Base-by-base conservation (phyloP, 1,140 invertebrate genomes). In the Pachypsylla venusta region DNA sequence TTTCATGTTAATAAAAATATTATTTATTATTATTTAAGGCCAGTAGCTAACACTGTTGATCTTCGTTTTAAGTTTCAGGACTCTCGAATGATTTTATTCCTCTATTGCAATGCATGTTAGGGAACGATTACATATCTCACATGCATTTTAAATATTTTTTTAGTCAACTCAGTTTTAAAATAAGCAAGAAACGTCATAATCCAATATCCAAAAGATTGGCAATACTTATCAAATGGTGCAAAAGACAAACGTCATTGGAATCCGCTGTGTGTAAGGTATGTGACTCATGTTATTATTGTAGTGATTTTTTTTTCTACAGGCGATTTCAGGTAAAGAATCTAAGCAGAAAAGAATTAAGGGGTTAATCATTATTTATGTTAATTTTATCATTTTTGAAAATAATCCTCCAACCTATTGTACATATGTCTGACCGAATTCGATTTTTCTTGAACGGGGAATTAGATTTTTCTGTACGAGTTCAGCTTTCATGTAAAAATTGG, bases 41-140 rank as follows among this genome's bases (percentile, higher is more conserved):
- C n/a, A n/a, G n/a, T n/a, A n/a, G n/a, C n/a, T n/a, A n/a, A n/a
- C n/a, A n/a, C n/a, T n/a, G n/a, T n/a, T n/a, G n/a, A n/a, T n/a
- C n/a, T n/a, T n/a, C n/a, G n/a, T n/a, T n/a, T n/a, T 10, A 35
- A 10, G 30, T 35, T 48, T 22, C 42, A 48, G 42, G 42, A 19
- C 67, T 91, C 14, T 73, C 82, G 60, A 75, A 75, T 62, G 73
- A 77, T 13, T 70, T 84, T 28, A 67, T 93, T 39, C 87, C 89
- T 1, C 66, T 94, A 4, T 74, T 90, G 59, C 84, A 87, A n/a
- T 82, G 82, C 12, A 63, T 93, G 5, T 69, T 92, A 19, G 90
- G 90, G 2, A 93, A 93, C 75, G 90, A 93, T 73, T 93, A 86
- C 71, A 79, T 90, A 73, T 77, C 0, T 90, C 93, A 48, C n/a